Evolutionary conservation across 2,113 vertebrate genomes (phyloP), one percentile per base, ranked within the genome.

Genomic region (Xiphorhynchus elegans): DNA sequence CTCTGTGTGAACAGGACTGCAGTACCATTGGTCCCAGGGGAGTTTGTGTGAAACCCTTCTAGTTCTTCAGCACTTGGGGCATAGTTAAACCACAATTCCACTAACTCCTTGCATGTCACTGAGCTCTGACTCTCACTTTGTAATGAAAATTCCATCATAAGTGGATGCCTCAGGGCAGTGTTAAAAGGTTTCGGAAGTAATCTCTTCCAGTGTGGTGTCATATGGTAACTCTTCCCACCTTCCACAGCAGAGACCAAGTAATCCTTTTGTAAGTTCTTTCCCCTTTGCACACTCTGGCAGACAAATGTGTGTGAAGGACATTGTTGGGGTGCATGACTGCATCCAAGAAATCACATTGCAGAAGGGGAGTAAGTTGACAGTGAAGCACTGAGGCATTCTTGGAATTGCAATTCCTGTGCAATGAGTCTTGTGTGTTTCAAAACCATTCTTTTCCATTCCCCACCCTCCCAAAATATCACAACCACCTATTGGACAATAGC

Each of bases 1-100:
- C 3, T 29, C 20, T 2, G 0, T 84, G 31, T 81, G 25, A 73
- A 49, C 46, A 56, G 24, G 28, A 70, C 19, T 2, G 0, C 2
- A 10, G 28, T 29, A 39, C 16, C 25, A 76, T n/a, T 8, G 7
- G 17, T 67, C 46, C 3, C 44, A 21, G 26, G 11, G 33, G 13
- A 53, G 21, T n/a, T 58, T 81, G 8, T 9, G 12, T 58, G 42
- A 91, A 74, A 89, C 21, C 11, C 4, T 74, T 16, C 17, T 21
- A 59, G 23, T 59, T 59, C 75, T 39, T 88, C 2, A 2, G 35
- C 0, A 1, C 42, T 63, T 74, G 60, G 8, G 14, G 11, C 15
- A 25, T 8, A 33, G 17, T 29, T 89, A 35, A 89, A 73, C 10
- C 20, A 40, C 17, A 77, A 33, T 20, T 37, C 31, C 47, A n/a